Conservation (phyloP, 2,797 vertebrate species). For the Agapornis canus region DNA sequence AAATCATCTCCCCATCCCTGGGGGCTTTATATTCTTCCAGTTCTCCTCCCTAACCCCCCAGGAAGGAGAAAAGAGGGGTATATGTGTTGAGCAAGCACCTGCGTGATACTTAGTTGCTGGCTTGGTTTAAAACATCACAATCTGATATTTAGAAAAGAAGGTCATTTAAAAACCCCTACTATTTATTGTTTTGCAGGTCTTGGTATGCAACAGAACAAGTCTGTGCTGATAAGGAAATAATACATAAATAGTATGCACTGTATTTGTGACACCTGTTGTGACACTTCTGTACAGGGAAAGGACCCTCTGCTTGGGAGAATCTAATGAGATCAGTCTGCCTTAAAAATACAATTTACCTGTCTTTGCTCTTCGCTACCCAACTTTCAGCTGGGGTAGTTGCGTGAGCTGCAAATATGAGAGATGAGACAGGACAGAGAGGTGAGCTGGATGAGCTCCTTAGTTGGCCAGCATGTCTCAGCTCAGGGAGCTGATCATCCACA, state of each 20-base stretch:
- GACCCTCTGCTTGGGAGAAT: not conserved
- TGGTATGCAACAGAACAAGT: not conserved
- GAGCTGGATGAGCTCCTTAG: not conserved
- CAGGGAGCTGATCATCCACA: rapidly evolving
- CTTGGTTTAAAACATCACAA: not conserved
- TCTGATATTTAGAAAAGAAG: not conserved
- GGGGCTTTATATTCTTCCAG: not conserved
- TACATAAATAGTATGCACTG: not conserved
- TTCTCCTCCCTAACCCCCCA: not conserved
- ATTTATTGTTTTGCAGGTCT: not conserved
- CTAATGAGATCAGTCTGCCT: not conserved
- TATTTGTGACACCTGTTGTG: not conserved
- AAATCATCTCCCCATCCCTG: not conserved
- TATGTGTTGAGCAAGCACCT: not conserved
- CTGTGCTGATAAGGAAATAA: not conserved
- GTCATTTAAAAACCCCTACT: not conserved
- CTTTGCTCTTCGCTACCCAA: not conserved
- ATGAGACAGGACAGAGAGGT: not conserved
- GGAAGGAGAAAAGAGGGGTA: not conserved
- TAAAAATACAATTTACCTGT: not conserved
- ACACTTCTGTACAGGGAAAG: not conserved
- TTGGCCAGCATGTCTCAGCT: not conserved
- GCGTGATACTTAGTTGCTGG: not conserved
- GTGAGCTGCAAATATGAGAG: not conserved
- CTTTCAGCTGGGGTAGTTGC: not conserved